Evolutionary conservation across 2,113 vertebrate genomes (phyloP), one percentile per base, ranked within the genome.

Genomic region (Dissostichus mawsoni): DNA sequence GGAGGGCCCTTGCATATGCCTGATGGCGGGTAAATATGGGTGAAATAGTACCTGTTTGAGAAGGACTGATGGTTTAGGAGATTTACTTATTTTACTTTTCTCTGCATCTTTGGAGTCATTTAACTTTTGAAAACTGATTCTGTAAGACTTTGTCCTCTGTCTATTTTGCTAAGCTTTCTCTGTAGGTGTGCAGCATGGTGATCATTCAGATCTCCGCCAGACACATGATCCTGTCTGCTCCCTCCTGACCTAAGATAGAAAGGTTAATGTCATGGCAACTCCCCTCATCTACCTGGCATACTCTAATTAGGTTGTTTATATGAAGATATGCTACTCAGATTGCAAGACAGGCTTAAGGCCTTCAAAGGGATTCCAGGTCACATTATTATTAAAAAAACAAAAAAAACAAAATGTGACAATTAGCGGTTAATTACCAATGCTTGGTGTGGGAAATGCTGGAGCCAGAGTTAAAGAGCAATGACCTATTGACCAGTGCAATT

Each of bases 251-350:
- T 61, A 18, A 50, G 58, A 48, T 66, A 63, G 45, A 81, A 45
- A 74, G 67, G 77, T 81, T 66, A 53, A 64, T 57, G 74, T 47
- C 83, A 81, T 78, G 69, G 74, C 59, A 88, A 86, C 83, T 5
- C 20, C 4, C 9, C 69, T 80, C 65, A 56, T 62, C 51, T 69
- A 44, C 17, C 14, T 55, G 20, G 33, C 56, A 36, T 50, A 23
- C 48, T 73, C 61, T 81, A 85, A 86, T 86, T 69, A 83, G 65
- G 29, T 18, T 11, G 69, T 47, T 53, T 44, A 29, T 61, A 50
- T 51, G 11, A 72, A 59, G 48, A 66, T 17, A 41, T 33, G 55
- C 20, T 25, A 23, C 20, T 57, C 20, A 57, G 12, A 57, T 25
- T 57, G 12, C 55, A 74, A 65, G 51, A 76, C 25, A 78, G 45